Base-by-base conservation (phyloP, 2,888 invertebrate genomes). In the Erebia aethiops region DNA sequence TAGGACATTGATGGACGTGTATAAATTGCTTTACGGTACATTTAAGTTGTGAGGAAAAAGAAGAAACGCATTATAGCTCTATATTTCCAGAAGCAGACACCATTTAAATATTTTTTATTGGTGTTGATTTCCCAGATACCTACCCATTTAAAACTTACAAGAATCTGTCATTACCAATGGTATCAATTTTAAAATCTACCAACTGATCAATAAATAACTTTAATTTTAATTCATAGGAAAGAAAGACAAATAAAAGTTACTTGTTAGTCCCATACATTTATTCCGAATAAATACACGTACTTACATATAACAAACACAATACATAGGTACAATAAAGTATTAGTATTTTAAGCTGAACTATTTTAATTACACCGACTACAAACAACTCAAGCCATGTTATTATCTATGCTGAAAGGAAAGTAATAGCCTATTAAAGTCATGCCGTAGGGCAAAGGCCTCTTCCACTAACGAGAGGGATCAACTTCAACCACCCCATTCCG, bases 341-440 rank as follows among this genome's bases (percentile, higher is more conserved):
- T 11, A 51, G 18, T 13, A 46, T 51, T 52, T 51, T 16, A 26
- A 35, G 16, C 52, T 10, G 3, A 51, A 64, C 49, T 51, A n/a
- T 51, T 51, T 21, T 54, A 52, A 41, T 64, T 41, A 64, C 26
- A 16, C 54, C 13, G 26, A 16, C 14, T 56, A 56, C 26, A 65
- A 65, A 54, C 43, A 71, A 63, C 63, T 51, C 63, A 56, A 65
- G 71, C 58, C 54, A 65, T 54, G 71, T 69, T 56, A 69, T 67
- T 63, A 64, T 69, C 70, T 66, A 66, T 71, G 54, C 62, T 69
- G 65, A 74, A 68, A 71, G 69, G 69, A 70, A 74, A 67, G 65
- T 74, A 74, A 72, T 69, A 67, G 74, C 67, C 74, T 71, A 74
- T 74, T 74, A 74, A 71, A 74, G 71, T 72, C 69, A 61, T 69